Conservation (phyloP, 2,113 vertebrate species). For the Echinops telfairi region DNA sequence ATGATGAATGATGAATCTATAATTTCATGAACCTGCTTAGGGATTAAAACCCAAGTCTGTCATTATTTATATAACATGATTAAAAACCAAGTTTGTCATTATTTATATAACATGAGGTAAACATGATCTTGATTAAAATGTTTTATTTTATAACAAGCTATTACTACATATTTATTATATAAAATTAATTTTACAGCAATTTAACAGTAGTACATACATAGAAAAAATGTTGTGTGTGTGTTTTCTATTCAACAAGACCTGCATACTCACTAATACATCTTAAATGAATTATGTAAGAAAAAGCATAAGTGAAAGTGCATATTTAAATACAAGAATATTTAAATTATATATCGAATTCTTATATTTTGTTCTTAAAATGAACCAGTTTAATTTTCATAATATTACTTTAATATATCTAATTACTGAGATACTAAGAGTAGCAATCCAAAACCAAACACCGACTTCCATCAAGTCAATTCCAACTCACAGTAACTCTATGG, state of each 20-base stretch:
- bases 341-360: neutral
- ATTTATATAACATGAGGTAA: neutral
- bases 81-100: neutral
- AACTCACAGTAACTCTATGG: too few species aligned
- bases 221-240: neutral
- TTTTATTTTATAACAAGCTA: neutral
- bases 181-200: neutral
- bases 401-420: neutral
- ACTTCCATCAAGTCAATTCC: too few species aligned
- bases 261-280: neutral
- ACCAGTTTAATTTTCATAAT: neutral
- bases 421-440: too few species aligned
- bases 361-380: neutral
- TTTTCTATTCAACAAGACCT: neutral
- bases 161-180: neutral
- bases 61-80: neutral
- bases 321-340: neutral
- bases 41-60: neutral
- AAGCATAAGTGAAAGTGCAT: neutral
- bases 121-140: neutral
- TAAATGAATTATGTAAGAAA: slow-evolving; percentile 28
- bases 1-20: slow-evolving; percentile 8
- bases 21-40: neutral
- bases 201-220: neutral
- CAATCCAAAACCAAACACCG: too few species aligned